A percentile compares a stretch with the other conserved stretches of the same genome.
Conservation (phyloP, 2,113 vertebrate species). For the Xenus cinereus region DNA sequence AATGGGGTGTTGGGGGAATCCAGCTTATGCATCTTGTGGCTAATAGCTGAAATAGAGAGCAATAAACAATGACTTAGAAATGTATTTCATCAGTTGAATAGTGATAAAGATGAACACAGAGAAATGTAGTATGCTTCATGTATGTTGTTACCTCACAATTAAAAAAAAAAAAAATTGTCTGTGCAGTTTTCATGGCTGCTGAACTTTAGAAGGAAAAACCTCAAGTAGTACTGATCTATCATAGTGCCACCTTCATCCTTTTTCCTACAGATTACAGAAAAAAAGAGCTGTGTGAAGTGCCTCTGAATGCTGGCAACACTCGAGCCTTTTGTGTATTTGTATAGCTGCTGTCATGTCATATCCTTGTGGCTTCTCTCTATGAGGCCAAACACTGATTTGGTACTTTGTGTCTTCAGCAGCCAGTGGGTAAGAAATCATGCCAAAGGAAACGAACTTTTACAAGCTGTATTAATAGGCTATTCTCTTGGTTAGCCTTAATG, state of each 20-base stretch:
- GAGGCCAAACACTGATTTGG: neutral
- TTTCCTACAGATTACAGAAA: neutral
- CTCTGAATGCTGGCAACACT: rapidly evolving
- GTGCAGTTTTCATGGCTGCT: neutral
- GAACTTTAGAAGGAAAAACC: neutral
- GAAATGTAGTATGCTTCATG: neutral
- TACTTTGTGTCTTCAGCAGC: neutral
- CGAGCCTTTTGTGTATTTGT: neutral
- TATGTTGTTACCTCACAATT: neutral
- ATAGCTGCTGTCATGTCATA: neutral
- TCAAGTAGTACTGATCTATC: neutral
- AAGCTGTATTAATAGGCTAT: neutral
- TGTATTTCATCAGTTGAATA: neutral
- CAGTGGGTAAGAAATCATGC: neutral
- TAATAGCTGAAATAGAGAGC: neutral
- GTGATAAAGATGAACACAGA: neutral
- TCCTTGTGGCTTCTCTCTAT: neutral
- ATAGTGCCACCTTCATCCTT: neutral
- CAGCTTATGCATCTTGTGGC: neutral
- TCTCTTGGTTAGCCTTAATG: neutral
- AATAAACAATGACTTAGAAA: neutral
- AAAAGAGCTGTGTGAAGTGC: neutral
- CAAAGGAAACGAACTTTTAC: neutral
- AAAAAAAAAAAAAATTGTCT: neutral
- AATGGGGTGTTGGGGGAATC: neutral